Base-by-base conservation (phyloP, 2,888 invertebrate species). In the Brachyptera risi region DNA sequence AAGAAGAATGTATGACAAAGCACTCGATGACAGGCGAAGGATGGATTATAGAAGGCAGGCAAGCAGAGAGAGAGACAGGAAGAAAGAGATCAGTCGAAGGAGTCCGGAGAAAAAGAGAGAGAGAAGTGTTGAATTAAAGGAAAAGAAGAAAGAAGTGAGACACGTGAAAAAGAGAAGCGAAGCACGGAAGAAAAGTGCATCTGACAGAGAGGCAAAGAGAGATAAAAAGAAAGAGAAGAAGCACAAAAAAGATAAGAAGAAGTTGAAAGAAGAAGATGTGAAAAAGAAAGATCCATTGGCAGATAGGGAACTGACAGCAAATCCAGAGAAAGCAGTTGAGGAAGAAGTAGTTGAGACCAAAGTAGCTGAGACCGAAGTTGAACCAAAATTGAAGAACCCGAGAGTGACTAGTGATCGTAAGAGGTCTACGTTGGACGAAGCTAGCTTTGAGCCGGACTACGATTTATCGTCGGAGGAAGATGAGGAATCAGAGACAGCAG, bases 361-460 rank as follows among this genome's bases (percentile, higher is more conserved):
- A 72, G 2, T 71, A 69, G 51, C 72, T 70, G 57, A 65, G 71
- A 2, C 73, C 73, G 69, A 71, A 73, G 69, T n/a, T n/a, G 72
- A 51, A 17, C 26, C 7, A 17, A 40, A n/a, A n/a, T n/a, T 7
- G 58, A 38, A 58, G 27, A 65, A 66, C 27, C 64, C 68, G 3
- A 61, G 68, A 15, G 44, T 65, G 2, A 60, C 72, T n/a, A n/a
- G n/a, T 21, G 81, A 83, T 71, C 76, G 84, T 65, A 85, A 87
- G 67, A 85, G 87, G 68, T 82, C 85, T 7, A 82, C 83, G 4
- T 74, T 88, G 42, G 87, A 88, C 68, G 89, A 89, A 74, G 82
- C 87, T 0, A 85, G 80, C 69, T 88, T 88, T 70, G 88, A 86
- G 69, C 88, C 87, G 0, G 88, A 88, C 71, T 88, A 88, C 72